Conservation (phyloP, 1,140 invertebrate genomes). For the Aethina tumida region DNA sequence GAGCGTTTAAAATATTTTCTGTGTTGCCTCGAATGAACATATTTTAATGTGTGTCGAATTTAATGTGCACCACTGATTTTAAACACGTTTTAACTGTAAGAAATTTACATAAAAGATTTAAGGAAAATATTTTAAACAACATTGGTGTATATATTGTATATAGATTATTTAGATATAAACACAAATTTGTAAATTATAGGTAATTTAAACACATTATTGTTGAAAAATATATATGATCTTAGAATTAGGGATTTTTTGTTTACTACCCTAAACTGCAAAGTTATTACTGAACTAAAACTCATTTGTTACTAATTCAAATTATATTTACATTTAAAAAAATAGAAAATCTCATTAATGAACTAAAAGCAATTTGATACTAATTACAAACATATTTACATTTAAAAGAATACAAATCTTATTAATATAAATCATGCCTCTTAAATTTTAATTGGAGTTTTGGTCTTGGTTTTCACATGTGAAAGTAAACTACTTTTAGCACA, state of each 20-base stretch:
- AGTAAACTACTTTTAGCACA: slow-evolving; percentile 38
- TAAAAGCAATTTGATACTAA: too few relatives aligned
- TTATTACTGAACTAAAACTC: too few relatives aligned
- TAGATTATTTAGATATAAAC: slow-evolving; percentile 23
- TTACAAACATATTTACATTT: too few relatives aligned
- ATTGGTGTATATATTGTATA: slow-evolving; percentile 30
- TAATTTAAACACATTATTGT: slow-evolving; percentile 30
- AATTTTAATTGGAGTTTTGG: too few relatives aligned
- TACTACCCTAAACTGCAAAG: too few relatives aligned
- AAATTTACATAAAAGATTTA: slow-evolving; percentile 7
- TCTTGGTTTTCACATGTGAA: too few relatives aligned
- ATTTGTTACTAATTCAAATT: too few relatives aligned
- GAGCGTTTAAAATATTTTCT: slow-evolving; percentile 27
- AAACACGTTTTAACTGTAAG: slow-evolving; percentile 10
- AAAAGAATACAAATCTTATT: too few relatives aligned
- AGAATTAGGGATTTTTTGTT: slow-evolving; percentile 10
- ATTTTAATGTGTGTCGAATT: slow-evolving; percentile 5
- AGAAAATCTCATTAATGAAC: too few relatives aligned
- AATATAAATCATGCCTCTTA: too few relatives aligned
- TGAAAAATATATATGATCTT: slow-evolving; percentile 30
- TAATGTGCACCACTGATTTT: slow-evolving; percentile 8
- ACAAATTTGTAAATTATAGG: slow-evolving; percentile 31
- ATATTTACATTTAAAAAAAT: too few relatives aligned
- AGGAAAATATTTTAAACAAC: slow-evolving; percentile 27
- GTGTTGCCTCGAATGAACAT: slow-evolving; percentile 8